A percentile compares a stretch with the other conserved stretches of the same genome.
phyloP scores from a whole-genome alignment of 2,888 invertebrate genomes.

The Acleris literana region DNA sequence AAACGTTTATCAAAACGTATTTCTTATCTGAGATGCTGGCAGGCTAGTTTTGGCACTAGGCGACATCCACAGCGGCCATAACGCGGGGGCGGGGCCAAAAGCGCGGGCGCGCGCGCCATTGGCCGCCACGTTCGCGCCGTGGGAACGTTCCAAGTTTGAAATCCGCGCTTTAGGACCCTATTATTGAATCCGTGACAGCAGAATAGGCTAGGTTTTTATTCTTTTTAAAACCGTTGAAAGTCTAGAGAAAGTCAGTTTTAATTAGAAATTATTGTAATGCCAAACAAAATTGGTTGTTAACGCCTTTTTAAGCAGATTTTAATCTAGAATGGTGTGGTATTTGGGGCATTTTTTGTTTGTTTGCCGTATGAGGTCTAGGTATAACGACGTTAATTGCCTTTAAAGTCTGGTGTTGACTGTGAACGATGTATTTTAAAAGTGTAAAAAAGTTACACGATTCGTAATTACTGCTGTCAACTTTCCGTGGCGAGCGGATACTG shows the following conservation, averaged over 20 bases:
- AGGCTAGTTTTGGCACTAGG: constrained; percentile 74
- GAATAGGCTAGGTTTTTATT: constrained; percentile 21
- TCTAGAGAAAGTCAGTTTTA: constrained; percentile 20
- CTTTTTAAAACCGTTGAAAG: constrained; percentile 9
- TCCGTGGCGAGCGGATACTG: constrained; percentile 3
- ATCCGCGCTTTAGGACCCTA: constrained; percentile 43
- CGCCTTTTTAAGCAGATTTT: constrained; percentile 6
- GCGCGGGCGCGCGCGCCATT: constrained; percentile 65
- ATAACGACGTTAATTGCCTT: constrained; percentile 1
- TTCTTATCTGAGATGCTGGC: constrained; percentile 48
- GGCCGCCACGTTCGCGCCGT: constrained; percentile 66
- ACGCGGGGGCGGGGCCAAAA: constrained; percentile 70
- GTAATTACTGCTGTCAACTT: constrained; percentile 17
- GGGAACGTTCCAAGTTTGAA: constrained; percentile 55
- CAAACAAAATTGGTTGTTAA: constrained; percentile 6
- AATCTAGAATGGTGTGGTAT: constrained; percentile 1
- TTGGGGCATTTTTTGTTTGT: not conserved
- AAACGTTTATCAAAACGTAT: constrained; percentile 26
- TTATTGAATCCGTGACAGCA: constrained; percentile 36
- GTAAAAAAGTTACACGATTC: not conserved
- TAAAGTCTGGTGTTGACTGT: constrained; percentile 1
- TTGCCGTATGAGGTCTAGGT: not conserved
- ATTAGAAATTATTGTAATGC: constrained; percentile 14
- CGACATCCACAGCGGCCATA: constrained; percentile 73
- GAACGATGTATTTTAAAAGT: constrained; percentile 6